phyloP scores from a whole-genome alignment of 2,797 vertebrate species.

The Esox lucius region DNA sequence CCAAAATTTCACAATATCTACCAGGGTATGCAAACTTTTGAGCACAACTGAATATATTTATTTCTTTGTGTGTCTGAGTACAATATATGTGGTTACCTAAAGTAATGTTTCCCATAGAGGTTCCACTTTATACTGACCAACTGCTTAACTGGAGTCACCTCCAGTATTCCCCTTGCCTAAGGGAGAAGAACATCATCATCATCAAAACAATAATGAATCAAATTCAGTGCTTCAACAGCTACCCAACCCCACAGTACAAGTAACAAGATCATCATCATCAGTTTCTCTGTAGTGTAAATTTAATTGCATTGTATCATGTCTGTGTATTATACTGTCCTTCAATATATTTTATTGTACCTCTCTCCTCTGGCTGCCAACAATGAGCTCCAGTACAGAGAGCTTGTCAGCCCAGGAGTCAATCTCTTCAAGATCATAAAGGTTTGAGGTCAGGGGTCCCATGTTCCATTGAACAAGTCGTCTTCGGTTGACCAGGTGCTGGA shows the following conservation, averaged over 20 bases:
- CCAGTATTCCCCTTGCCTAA: conserved; percentile 82
- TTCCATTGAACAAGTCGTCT: conserved; percentile 86
- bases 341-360: conserved; percentile 72
- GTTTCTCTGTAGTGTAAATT: neutral
- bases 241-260: neutral
- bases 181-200: conserved; percentile 7
- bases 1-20: too few relatives aligned
- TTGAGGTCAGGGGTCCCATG: conserved; percentile 84
- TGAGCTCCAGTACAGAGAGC: conserved; percentile 88
- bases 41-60: too few relatives aligned
- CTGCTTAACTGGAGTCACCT: conserved; percentile 89
- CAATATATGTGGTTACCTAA: conserved; percentile 71
- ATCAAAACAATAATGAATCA: neutral
- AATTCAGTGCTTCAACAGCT: neutral
- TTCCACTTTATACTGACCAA: conserved; percentile 94
- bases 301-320: neutral
- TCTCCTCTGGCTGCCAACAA: conserved; percentile 83
- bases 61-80: neutral
- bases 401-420: conserved; percentile 92
- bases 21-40: too few relatives aligned
- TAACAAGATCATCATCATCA: conserved; percentile 1
- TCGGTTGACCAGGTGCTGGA: conserved; percentile 90
- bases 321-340: too few relatives aligned
- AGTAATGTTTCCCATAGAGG: conserved; percentile 89
- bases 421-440: conserved; percentile 90